phyloP scores from a whole-genome alignment of 1,140 invertebrate genomes.

The Rhizoglyphus robini region DNA sequence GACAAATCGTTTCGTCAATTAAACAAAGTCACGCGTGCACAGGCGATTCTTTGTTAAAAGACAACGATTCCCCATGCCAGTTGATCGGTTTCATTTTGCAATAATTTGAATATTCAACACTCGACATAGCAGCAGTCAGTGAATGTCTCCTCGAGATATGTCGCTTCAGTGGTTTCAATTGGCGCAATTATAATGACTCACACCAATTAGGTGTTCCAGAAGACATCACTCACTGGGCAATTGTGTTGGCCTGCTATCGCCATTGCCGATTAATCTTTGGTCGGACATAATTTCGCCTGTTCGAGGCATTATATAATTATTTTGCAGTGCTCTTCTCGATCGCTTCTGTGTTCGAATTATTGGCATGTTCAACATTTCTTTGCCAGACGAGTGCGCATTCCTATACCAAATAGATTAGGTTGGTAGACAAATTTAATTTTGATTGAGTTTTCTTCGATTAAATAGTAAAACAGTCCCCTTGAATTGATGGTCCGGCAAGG shows the following conservation, averaged over 20 bases:
- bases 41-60: background rate
- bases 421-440: too few relatives aligned
- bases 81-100: background rate
- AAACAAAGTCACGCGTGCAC: background rate
- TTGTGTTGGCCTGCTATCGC: background rate
- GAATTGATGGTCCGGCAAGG: too few relatives aligned
- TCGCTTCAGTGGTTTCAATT: background rate
- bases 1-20: constrained; percentile 7
- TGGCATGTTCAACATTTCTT: background rate
- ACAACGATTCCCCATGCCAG: background rate
- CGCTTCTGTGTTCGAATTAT: background rate
- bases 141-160: background rate
- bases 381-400: too few relatives aligned
- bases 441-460: too few relatives aligned
- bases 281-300: background rate
- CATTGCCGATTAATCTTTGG: background rate
- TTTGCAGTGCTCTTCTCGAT: background rate
- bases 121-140: background rate
- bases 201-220: background rate
- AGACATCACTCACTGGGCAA: too few relatives aligned
- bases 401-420: too few relatives aligned
- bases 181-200: background rate
- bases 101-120: background rate
- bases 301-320: background rate
- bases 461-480: too few relatives aligned